A percentile compares a stretch with the other conserved stretches of the same genome.
Evolutionary conservation across 1,140 invertebrate genomes (phyloP).

Genomic region (Lineus longissimus): DNA sequence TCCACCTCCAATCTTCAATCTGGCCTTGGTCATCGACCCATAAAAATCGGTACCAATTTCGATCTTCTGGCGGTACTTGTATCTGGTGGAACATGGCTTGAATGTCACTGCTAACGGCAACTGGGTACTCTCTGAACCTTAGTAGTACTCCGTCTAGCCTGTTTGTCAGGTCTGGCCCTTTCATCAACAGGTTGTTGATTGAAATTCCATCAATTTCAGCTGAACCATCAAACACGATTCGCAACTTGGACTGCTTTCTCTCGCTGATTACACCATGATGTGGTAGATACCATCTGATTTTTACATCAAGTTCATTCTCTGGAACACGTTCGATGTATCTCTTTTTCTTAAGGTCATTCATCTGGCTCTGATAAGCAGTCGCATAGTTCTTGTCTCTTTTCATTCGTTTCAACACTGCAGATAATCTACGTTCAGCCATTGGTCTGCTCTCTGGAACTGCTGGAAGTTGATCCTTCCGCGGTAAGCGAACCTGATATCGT

Average conservation of each 20-base stretch:
- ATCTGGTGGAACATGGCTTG: not conserved
- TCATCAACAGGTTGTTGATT: conserved; percentile 20
- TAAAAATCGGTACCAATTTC: conserved; percentile 5
- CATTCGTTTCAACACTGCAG: not conserved
- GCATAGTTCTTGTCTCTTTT: not conserved
- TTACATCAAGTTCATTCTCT: not conserved
- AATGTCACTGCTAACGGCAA: conserved; percentile 11
- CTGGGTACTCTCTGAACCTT: conserved; percentile 14
- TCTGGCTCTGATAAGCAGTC: not conserved
- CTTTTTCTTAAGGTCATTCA: not conserved
- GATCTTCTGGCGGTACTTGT: not conserved
- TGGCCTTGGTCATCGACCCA: not conserved
- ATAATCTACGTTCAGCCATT: not conserved
- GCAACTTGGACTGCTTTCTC: not conserved
- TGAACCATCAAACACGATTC: not conserved
- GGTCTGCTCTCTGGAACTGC: not conserved
- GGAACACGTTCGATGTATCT: not conserved
- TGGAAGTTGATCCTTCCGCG: not conserved
- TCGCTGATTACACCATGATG: not conserved
- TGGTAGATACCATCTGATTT: not conserved
- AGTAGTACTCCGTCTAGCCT: conserved; percentile 18
- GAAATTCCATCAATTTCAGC: conserved; percentile 15
- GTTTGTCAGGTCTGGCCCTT: conserved; percentile 43
- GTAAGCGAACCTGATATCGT: not conserved
- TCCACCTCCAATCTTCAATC: conserved; percentile 5